Conservation (phyloP, 1,140 invertebrate species). For the Drosophila bocqueti region DNA sequence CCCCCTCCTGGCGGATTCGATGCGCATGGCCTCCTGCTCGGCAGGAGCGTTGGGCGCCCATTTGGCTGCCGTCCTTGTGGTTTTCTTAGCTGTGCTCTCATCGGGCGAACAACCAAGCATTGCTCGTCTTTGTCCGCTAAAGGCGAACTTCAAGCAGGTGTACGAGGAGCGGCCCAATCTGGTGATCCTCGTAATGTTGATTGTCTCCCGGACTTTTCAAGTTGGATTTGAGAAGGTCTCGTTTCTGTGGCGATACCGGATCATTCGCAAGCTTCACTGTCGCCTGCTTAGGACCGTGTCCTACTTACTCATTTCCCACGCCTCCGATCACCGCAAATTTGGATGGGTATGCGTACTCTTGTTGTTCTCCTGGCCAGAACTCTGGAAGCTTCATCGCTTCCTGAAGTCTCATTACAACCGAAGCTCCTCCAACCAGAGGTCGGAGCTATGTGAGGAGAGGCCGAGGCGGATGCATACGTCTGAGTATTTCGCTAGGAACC, state of each 20-base stretch:
- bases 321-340: conserved; percentile 9
- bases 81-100: background rate
- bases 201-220: background rate
- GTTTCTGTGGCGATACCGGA: background rate
- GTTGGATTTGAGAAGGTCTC: too few relatives aligned
- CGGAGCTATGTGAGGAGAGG: background rate
- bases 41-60: conserved; percentile 19
- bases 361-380: conserved; percentile 1
- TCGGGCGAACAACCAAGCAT: background rate
- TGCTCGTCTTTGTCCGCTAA: background rate
- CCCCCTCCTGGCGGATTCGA: background rate
- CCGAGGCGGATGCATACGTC: background rate
- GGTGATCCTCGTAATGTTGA: background rate
- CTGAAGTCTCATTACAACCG: background rate
- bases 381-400: background rate
- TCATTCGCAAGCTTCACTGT: background rate
- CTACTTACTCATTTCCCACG: conserved; percentile 1
- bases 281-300: background rate
- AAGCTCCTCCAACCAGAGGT: background rate
- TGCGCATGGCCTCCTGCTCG: background rate
- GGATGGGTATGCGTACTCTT: background rate
- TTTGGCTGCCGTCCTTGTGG: background rate
- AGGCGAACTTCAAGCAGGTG: conserved; percentile 5
- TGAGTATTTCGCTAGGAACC: background rate
- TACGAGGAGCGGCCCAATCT: conserved; percentile 2